A percentile compares a stretch with the other conserved stretches of the same genome.
phyloP scores from a whole-genome alignment of 2,888 invertebrate genomes.

The Drosophila anomelani region DNA sequence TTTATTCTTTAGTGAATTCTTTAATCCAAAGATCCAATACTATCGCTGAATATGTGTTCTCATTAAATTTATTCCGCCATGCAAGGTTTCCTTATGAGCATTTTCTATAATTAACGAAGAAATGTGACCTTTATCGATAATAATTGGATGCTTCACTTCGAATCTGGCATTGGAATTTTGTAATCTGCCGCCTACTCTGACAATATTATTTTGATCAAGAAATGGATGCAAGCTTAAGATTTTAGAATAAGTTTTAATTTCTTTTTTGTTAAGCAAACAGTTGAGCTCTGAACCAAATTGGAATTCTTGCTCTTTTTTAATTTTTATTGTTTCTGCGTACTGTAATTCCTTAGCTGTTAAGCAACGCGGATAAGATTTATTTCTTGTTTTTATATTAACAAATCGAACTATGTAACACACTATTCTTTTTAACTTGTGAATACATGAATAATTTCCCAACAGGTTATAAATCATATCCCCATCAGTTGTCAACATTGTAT shows the following conservation, averaged over 20 bases:
- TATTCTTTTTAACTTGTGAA: background rate
- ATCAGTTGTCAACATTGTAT: background rate
- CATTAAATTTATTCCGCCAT: constrained; percentile 2
- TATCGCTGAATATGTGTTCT: background rate
- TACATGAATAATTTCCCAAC: background rate
- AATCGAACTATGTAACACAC: background rate
- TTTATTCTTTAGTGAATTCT: background rate
- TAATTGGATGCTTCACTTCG: no score
- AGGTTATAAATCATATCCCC: background rate
- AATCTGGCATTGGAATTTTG: background rate
- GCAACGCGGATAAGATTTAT: background rate
- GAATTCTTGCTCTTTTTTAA: no score
- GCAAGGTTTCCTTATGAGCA: background rate
- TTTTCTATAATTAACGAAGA: background rate
- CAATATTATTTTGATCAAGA: no score
- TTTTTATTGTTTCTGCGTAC: no score
- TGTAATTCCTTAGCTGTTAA: background rate
- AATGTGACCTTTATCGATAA: no score
- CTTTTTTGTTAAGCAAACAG: no score
- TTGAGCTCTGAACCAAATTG: no score
- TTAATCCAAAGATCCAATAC: background rate
- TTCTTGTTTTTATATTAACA: background rate
- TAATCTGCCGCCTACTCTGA: background rate
- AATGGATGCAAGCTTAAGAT: no score
- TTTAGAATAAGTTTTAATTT: no score